These are phyloP conservation scores for Rhopalosiphum nymphaeae DNA, from an alignment of 2,888 invertebrate species.

Conservation along the genomic window DNA sequence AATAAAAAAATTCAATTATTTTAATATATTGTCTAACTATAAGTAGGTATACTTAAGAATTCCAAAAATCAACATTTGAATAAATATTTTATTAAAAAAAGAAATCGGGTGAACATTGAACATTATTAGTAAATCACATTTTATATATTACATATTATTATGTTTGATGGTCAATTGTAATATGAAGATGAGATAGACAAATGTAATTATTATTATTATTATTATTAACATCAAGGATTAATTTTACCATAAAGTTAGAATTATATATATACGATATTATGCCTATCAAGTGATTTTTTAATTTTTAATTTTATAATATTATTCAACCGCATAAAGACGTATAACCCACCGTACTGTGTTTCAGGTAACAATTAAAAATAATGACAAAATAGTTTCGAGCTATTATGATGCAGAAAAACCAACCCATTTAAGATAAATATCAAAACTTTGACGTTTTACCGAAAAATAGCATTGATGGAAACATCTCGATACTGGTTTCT, in stretches of 20 bases:
- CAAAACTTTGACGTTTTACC: slow-evolving; percentile 17
- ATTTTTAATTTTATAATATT: background rate
- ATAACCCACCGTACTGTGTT: background rate
- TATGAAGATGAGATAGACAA: background rate
- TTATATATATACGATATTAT: background rate
- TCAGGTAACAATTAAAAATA: background rate
- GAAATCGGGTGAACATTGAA: background rate
- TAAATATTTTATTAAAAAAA: background rate
- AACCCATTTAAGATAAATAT: background rate
- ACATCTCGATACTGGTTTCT: slow-evolving; percentile 34
- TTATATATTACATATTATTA: background rate
- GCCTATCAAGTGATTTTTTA: background rate
- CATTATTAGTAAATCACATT: background rate
- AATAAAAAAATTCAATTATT: background rate
- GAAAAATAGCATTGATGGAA: background rate
- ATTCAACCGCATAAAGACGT: background rate
- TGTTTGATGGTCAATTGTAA: background rate
- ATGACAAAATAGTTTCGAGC: background rate
- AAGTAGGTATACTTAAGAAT: background rate
- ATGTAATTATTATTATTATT: background rate
- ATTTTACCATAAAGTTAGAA: background rate
- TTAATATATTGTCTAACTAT: background rate
- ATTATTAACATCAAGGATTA: background rate
- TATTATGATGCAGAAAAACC: background rate
- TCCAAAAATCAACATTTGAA: background rate